Percentiles rank a stretch among this genome's conserved stretches.
Conservation (phyloP, 2,797 vertebrate genomes). For the Periparus ater region DNA sequence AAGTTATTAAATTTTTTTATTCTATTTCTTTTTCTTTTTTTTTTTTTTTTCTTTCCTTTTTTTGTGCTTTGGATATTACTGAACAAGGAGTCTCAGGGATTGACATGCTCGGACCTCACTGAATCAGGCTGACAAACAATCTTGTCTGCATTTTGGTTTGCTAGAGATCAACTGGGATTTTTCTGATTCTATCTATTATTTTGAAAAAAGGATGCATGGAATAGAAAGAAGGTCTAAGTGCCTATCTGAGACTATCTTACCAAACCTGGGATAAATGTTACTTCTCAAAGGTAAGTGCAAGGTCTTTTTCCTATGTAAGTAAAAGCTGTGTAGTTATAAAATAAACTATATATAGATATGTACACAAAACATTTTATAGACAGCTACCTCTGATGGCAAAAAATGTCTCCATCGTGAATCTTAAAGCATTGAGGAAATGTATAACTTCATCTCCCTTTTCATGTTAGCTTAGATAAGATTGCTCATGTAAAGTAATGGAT, state of each 20-base stretch:
- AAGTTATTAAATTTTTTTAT: slow-evolving; percentile 46
- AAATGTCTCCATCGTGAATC: neutral
- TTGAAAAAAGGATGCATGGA: slow-evolving; percentile 70
- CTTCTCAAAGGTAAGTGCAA: slow-evolving; percentile 74
- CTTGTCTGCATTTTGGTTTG: slow-evolving; percentile 62
- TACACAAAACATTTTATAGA: neutral
- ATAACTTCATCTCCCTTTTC: slow-evolving; percentile 61
- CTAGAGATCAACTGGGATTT: slow-evolving; percentile 60
- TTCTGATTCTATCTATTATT: slow-evolving; percentile 47
- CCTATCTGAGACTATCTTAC: slow-evolving; percentile 63
- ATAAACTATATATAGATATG: neutral
- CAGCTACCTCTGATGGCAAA: neutral
- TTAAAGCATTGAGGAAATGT: neutral
- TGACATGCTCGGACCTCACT: slow-evolving; percentile 61
- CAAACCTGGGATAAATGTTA: slow-evolving; percentile 72
- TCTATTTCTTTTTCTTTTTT: neutral
- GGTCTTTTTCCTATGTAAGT: neutral
- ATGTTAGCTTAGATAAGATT: neutral
- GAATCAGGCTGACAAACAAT: slow-evolving; percentile 66
- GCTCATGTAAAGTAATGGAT: neutral
- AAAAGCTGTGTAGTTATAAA: neutral
- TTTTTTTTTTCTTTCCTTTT: neutral
- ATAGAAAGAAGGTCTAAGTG: slow-evolving; percentile 56
- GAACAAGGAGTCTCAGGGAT: slow-evolving; percentile 72
- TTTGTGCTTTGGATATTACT: slow-evolving; percentile 74